Base-by-base conservation (phyloP, 2,113 vertebrate genomes). In the Carassius carassius region DNA sequence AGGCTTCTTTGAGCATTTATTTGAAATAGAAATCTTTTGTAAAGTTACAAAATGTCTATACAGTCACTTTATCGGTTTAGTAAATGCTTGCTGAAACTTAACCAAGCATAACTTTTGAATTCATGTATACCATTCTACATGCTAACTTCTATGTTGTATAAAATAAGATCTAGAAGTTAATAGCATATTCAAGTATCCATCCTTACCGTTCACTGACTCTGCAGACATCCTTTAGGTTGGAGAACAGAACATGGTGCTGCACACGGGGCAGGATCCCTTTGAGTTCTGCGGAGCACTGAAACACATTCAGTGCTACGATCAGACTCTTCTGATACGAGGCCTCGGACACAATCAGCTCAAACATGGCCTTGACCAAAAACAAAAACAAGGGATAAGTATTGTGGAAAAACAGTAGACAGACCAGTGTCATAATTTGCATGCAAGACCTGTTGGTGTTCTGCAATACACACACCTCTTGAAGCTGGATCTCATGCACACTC, bases 311-410 rank as follows among this genome's bases (percentile, higher is more conserved):
- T 1, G 90, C 92, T 19, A 96, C 90, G 0, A 84, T 83, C 13
- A 96, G 90, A 85, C 95, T 96, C 87, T 91, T 93, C 81, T 95
- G 84, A 87, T 95, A 96, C 1, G 95, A 95, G 0, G 92, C 95
- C 83, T 96, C 96, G 0, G 94, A 96, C 6, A 91, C 87, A 21
- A 96, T 93, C 86, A 95, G 81, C 92, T 96, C 95, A 88, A 96
- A 96, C 86, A 92, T 94, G 0, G 93, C 84, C 96, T 96, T 9
- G 41, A 32, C 3, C 78, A 21, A 62, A 58, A 81, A 13, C 80
- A 79, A 70, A n/a, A 51, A 16, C 21, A 58, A 67, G 7, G 17
- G 41, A 67, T 67, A 47, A 16, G 12, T n/a, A 14, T 8, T 23
- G 12, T 44, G 8, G 37, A 4, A 41, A 1, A 9, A 11, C 4